Evolutionary conservation across 2,797 vertebrate species (phyloP), one percentile per base, ranked within the genome.

Genomic region (Chelmon rostratus): DNA sequence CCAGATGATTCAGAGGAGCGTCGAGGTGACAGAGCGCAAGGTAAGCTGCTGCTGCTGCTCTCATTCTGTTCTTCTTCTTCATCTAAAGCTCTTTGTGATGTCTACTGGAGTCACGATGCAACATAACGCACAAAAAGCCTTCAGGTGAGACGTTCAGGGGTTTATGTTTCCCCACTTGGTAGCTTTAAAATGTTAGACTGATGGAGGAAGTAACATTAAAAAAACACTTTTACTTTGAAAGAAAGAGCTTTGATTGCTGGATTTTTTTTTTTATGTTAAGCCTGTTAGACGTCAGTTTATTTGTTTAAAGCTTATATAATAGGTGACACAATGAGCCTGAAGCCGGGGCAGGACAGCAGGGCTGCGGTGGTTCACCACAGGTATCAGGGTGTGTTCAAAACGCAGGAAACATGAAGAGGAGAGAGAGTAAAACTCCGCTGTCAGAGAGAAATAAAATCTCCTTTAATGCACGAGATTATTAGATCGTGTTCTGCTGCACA

Each of bases 321-420:
- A 10, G 21, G 47, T 49, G 49, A 13, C 10, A 10, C 2, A 4
- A 11, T 13, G 3, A 38, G 31, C 47, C 9, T 5, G 21, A 61
- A 31, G 21, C 10, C 3, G 5, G 1, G n/a, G 31, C 15, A 13
- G 3, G 4, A 6, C 13, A 31, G 1, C 3, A 13, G 25, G 9
- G 49, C 23, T 46, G 13, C 57, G 19, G 13, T 33, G 54, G 23
- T 12, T 8, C 38, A 33, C 44, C 21, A 8, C 28, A 72, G 12
- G 44, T 52, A 42, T 79, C 76, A 37, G 47, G 54, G 62, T 2
- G 54, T 28, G 76, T 8, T 15, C 16, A 25, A 8, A 47, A 37
- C 2, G 61, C 25, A 57, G 15, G 38, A 21, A 53, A 53, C 21
- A 47, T 2, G 2, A 0, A 11, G 5, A 18, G 21, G 15, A 16